phyloP scores from a whole-genome alignment of 2,888 invertebrate species.

The Dendrolimus pini region DNA sequence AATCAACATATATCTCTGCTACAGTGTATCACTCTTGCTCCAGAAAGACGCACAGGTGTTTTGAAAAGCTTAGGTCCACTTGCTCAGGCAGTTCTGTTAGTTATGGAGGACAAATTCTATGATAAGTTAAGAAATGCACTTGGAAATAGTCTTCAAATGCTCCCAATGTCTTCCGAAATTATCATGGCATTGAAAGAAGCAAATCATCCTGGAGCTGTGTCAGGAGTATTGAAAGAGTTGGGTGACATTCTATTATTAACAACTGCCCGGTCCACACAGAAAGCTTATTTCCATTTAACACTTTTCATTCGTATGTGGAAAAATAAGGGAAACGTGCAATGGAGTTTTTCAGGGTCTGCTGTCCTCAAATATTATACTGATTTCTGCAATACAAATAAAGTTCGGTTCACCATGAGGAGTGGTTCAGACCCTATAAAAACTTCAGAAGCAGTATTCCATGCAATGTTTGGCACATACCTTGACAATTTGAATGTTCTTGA shows the following conservation, averaged over 20 bases:
- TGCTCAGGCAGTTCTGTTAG: conserved; percentile 13
- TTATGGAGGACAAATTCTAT: conserved; percentile 15
- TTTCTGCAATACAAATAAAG: not conserved
- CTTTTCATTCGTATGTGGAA: conserved; percentile 6
- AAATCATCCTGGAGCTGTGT: conserved; percentile 13
- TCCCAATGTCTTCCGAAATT: conserved; percentile 19
- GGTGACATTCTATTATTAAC: conserved; percentile 19
- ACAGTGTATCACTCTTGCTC: conserved; percentile 13
- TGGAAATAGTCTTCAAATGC: conserved; percentile 18
- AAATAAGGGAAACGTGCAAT: conserved; percentile 1
- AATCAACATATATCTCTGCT: conserved; percentile 6
- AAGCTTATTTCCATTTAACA: conserved; percentile 13
- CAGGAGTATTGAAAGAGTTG: conserved; percentile 20
- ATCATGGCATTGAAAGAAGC: conserved; percentile 14
- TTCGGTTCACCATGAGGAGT: conserved; percentile 9
- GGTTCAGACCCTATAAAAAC: conserved; percentile 10
- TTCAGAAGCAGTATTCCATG: conserved; percentile 14
- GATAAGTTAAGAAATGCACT: conserved; percentile 13
- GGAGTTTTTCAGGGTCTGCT: conserved; percentile 15
- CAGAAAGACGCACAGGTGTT: conserved; percentile 16
- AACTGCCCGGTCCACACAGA: conserved; percentile 18
- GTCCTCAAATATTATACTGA: conserved; percentile 10
- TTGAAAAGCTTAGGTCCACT: conserved; percentile 14
- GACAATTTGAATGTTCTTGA: too few species aligned
- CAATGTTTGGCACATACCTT: conserved; percentile 3